Percentiles rank a stretch among this genome's conserved stretches.
These are phyloP conservation scores for Formicarius rufipectus DNA, from an alignment of 2,113 vertebrate genomes.

Conservation along the genomic window DNA sequence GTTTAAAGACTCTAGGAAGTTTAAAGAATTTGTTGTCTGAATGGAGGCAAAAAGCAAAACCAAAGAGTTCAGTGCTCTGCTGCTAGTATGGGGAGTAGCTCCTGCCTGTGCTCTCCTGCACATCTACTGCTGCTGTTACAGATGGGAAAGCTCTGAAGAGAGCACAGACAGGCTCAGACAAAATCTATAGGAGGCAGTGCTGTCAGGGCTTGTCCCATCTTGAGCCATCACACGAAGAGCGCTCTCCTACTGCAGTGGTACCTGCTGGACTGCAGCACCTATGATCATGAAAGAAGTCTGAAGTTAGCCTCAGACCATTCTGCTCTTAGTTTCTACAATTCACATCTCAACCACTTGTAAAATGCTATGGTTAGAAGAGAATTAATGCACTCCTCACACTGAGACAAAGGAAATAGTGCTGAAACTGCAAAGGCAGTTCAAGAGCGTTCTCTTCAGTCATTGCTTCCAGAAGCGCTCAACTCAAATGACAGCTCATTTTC, in stretches of 20 bases:
- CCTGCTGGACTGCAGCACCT: background rate
- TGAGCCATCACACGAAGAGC: background rate
- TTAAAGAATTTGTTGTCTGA: background rate
- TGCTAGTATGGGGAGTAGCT: background rate
- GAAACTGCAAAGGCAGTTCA: background rate
- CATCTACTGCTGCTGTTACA: background rate
- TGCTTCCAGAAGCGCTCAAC: background rate
- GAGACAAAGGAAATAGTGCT: background rate
- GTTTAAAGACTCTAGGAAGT: too few relatives aligned
- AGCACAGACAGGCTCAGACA: background rate
- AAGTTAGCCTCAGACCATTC: background rate
- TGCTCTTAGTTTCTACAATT: background rate
- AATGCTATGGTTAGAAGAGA: background rate
- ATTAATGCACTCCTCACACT: background rate
- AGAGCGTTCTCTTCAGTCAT: background rate
- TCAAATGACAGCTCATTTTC: background rate
- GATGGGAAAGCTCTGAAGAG: background rate
- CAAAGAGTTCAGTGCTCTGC: background rate
- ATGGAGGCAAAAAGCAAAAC: background rate
- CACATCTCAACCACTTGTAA: background rate
- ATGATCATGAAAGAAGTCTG: background rate
- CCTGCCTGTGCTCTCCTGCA: background rate
- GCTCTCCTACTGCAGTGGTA: background rate
- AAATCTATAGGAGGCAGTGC: background rate
- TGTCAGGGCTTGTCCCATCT: background rate